Evolutionary conservation across 2,113 vertebrate species (phyloP), one percentile per base, ranked within the genome.

Genomic region (Mugil cephalus): DNA sequence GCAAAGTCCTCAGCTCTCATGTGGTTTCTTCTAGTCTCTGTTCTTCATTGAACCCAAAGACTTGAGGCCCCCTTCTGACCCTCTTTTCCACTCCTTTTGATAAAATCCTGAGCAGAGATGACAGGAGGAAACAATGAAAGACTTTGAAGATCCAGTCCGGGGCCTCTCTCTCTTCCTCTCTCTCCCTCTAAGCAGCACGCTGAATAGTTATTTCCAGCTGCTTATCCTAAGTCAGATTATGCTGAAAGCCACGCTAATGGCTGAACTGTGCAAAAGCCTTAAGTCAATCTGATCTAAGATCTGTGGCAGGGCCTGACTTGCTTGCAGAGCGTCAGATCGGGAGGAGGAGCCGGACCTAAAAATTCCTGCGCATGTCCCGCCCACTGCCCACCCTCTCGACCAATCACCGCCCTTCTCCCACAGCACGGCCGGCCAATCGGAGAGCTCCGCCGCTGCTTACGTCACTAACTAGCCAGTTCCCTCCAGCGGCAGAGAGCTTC

Each of bases 401-500:
- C 94, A 93, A 93, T 95, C 91, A 68, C 45, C 46, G 1, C 14
- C 76, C 13, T 13, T 9, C 80, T 83, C 86, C 85, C 84, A 71
- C 87, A 79, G 85, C 92, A 90, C 74, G 51, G 68, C 69, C 38
- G 58, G 89, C 96, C 96, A 99, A 97, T 95, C 89, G 78, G 84
- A 67, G 47, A 21, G 40, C 86, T 69, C 67, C 58, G 10, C 66
- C 19, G 74, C 88, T 88, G 93, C 86, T 95, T 93, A 98, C 96
- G 80, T 99, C 97, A 97, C 94, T 68, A 64, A 85, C 83, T 82
- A 95, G 96, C 95, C 95, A 93, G 95, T 95, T 97, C 96, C 96
- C 97, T 98, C 96, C 96, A 96, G 96, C 96, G 94, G 96, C 96
- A 93, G 95, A 93, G 94, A 95, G 96, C 96, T 95, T 96, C 96